Evolutionary conservation across 1,140 invertebrate genomes (phyloP).

Genomic region (Neelides sp.): DNA sequence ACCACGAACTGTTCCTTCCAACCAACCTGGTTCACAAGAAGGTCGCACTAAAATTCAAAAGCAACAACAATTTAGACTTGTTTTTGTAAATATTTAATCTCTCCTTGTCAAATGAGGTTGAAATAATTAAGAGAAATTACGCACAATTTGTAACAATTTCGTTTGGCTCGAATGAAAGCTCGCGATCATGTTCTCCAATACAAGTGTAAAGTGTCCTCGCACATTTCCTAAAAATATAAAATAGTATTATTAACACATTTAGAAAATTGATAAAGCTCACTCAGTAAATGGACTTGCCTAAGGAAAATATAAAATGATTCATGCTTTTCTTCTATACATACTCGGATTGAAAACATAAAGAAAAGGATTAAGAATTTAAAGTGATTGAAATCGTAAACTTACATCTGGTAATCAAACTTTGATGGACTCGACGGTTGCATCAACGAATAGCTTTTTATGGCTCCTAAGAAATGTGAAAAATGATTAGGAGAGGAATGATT

Average conservation of each 20-base stretch:
- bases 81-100: not conserved
- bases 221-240: constrained; percentile 35
- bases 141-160: constrained; percentile 93
- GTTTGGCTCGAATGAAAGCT: constrained; percentile 95
- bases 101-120: not conserved
- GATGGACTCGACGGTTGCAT: not conserved
- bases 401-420: constrained; percentile 11
- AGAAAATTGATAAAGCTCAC: no score
- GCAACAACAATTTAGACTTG: constrained; percentile 26
- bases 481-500: no score
- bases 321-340: no score
- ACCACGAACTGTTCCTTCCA: constrained; percentile 87
- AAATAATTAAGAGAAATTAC: no score
- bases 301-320: no score
- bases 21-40: constrained; percentile 89
- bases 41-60: constrained; percentile 55
- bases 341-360: no score
- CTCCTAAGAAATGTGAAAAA: no score
- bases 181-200: constrained; percentile 87
- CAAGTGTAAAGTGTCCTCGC: constrained; percentile 90
- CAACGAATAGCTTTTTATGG: constrained; percentile 11
- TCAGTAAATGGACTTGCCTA: no score
- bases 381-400: not conserved
- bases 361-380: no score
- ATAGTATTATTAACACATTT: no score